Conservation (phyloP, 2,888 invertebrate genomes). For the Deroplatys truncata region DNA sequence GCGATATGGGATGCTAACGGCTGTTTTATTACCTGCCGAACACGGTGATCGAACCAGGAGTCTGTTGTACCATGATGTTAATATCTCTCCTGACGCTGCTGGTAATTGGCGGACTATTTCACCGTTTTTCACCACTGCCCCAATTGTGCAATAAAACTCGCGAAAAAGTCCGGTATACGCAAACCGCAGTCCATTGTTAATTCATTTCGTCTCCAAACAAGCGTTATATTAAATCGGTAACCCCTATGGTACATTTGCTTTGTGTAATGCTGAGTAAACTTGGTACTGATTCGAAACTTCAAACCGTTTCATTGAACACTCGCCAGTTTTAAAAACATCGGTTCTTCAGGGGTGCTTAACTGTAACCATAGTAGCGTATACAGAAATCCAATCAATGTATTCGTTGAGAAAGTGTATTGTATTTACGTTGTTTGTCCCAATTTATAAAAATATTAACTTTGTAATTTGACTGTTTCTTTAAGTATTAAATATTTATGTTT, state of each 20-base stretch:
- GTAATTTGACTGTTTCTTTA: no score
- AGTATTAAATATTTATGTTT: no score
- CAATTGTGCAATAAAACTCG: not conserved
- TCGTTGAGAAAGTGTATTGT: no score
- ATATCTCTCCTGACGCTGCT: not conserved
- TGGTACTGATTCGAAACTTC: not conserved
- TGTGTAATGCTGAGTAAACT: not conserved
- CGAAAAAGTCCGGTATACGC: not conserved
- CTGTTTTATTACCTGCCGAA: not conserved
- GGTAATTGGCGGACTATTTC: not conserved
- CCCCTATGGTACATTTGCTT: not conserved
- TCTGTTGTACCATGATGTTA: not conserved
- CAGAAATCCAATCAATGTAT: no score
- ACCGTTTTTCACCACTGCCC: not conserved
- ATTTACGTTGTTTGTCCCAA: no score
- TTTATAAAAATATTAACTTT: no score
- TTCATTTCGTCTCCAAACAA: not conserved
- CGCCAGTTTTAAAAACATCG: no score
- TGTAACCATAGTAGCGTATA: no score
- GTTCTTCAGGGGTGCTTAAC: no score
- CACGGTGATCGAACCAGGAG: not conserved
- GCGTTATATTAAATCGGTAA: not conserved
- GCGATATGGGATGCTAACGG: not conserved
- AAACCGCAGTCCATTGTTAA: not conserved
- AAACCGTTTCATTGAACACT: no score